Evolutionary conservation across 2,797 vertebrate genomes (phyloP), one percentile per base, ranked within the genome.

Genomic region (Graptemys geographica): DNA sequence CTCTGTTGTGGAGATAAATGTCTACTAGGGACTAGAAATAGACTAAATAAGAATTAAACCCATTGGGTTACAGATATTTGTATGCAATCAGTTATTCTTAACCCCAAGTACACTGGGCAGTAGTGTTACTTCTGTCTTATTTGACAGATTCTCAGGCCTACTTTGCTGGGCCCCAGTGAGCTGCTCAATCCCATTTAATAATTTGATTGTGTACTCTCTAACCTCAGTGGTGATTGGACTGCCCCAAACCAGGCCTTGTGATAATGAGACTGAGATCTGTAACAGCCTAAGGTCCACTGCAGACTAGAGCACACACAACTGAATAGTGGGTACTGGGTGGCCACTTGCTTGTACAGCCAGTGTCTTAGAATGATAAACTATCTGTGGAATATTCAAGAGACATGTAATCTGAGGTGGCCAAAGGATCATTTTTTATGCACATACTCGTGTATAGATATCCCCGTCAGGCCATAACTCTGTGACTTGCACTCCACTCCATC

Each of bases 351-450:
- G 12, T 27, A 76, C 12, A 8, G 44, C 41, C 25, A 28, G 74
- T 76, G 11, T 28, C 2, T 25, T 16, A 28, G 25, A 41, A 28
- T 2, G n/a, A 53, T 81, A 41, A 81, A 81, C n/a, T 44, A 15
- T 19, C 41, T 27, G 23, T 81, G 53, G 21, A 37, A 25, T 27
- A 13, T 81, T 55, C 52, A 37, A 81, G 18, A 52, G 49, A n/a
- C 10, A 5, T 11, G 18, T 28, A 28, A 81, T 81, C 37, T 57
- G n/a, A 55, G 44, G 9, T 81, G 80, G 13, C 84, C 2, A 2
- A 55, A 16, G 1, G 6, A 0, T 3, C 1, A 27, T 2, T 80
- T 74, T 21, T 5, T 37, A 1, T 28, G 31, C 6, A 11, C 76
- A 44, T 62, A 1, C 62, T 81, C 1, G 4, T 69, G 65, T 69